Percentiles rank a stretch among this genome's conserved stretches.
Evolutionary conservation across 1,140 invertebrate species (phyloP).

Genomic region (Megalonaias nervosa): DNA sequence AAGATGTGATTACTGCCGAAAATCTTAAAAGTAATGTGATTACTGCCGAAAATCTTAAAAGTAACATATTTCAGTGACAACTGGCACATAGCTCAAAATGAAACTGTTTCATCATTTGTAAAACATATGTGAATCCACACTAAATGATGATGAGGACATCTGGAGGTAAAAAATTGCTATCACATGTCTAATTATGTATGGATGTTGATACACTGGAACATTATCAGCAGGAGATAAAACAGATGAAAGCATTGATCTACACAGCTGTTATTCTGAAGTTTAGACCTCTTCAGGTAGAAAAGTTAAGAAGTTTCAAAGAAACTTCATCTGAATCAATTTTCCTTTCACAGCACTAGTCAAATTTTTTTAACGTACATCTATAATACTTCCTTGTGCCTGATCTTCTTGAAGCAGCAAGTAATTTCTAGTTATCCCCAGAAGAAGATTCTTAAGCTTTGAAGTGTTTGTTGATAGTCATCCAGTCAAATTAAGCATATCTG

Average conservation of each 20-base stretch:
- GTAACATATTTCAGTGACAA: constrained; percentile 21
- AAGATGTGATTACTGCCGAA: constrained; percentile 18
- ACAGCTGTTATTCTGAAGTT: constrained; percentile 24
- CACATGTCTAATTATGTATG: constrained; percentile 9
- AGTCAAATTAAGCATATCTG: constrained; percentile 21
- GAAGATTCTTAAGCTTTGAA: constrained; percentile 22
- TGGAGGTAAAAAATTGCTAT: constrained; percentile 4
- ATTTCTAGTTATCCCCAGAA: constrained; percentile 1
- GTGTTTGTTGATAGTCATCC: constrained; percentile 33
- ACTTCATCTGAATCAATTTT: constrained; percentile 25
- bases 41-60: constrained; percentile 20
- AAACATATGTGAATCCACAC: not conserved
- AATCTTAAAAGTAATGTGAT: constrained; percentile 28
- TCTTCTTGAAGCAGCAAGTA: constrained; percentile 17
- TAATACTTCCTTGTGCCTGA: constrained; percentile 26
- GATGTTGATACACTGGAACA: constrained; percentile 12
- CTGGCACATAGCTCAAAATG: constrained; percentile 12
- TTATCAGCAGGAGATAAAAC: constrained; percentile 12
- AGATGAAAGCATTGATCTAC: constrained; percentile 30
- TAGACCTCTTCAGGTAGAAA: constrained; percentile 16
- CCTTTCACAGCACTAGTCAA: constrained; percentile 30
- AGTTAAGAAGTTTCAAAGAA: constrained; percentile 27
- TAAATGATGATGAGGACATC: not conserved
- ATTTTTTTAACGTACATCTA: constrained; percentile 15
- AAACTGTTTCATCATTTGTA: too few species aligned